Evolutionary conservation across 2,113 vertebrate species (phyloP).

Genomic region (Indicator indicator): DNA sequence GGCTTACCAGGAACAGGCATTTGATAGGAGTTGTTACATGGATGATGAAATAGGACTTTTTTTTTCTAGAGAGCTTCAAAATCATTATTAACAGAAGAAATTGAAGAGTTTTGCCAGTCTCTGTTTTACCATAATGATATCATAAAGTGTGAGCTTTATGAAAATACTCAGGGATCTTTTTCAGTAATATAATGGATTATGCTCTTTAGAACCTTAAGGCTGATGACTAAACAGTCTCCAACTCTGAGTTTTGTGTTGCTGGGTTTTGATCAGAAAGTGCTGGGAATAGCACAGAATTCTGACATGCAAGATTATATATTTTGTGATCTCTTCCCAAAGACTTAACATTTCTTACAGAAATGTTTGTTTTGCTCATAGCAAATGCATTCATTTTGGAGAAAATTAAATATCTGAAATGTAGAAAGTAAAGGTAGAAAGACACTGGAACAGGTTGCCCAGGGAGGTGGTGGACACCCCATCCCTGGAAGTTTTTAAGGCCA

Average conservation of each 20-base stretch:
- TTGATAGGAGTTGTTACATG: background rate
- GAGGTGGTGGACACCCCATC: no score
- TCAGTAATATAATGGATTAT: background rate
- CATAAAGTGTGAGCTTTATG: background rate
- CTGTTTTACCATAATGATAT: background rate
- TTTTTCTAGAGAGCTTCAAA: conserved; percentile 5
- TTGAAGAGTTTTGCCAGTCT: background rate
- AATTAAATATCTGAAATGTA: background rate
- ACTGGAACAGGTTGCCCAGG: no score
- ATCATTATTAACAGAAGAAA: background rate
- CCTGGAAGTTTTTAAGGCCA: no score
- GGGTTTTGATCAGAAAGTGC: background rate
- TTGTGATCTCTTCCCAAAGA: background rate
- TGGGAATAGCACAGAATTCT: background rate
- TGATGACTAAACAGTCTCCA: background rate
- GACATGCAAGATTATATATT: background rate
- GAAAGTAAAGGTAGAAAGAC: background rate
- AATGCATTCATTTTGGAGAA: background rate
- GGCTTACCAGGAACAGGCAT: background rate
- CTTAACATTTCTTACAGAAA: background rate
- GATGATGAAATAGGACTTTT: background rate
- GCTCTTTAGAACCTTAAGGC: background rate
- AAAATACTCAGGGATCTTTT: conserved; percentile 10
- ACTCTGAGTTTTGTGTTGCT: background rate
- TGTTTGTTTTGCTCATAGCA: background rate